Percentiles rank a stretch among this genome's conserved stretches.
These are phyloP conservation scores for Drosophila kurseongensis DNA, from an alignment of 1,140 invertebrate species.

Conservation along the genomic window DNA sequence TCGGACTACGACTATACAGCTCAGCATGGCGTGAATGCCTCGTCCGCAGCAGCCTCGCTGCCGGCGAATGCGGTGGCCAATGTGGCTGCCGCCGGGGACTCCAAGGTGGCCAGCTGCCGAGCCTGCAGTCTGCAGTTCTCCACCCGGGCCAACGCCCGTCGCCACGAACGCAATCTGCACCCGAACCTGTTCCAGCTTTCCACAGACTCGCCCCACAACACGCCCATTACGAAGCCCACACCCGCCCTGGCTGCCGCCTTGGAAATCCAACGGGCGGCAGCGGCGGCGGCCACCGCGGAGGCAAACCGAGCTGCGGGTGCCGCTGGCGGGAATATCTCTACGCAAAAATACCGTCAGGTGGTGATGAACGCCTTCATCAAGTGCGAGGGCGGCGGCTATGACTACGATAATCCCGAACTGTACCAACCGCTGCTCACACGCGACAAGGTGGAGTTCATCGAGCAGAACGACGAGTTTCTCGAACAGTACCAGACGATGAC, in stretches of 20 bases:
- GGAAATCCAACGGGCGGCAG: conserved; percentile 72
- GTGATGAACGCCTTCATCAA: conserved; percentile 81
- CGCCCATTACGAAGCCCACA: conserved; percentile 75
- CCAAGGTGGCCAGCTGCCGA: conserved; percentile 77
- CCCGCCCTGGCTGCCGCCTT: conserved; percentile 72
- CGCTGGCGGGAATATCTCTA: conserved; percentile 68
- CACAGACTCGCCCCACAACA: conserved; percentile 73
- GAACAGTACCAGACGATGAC: conserved; percentile 84
- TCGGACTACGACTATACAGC: conserved; percentile 72
- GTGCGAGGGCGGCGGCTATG: conserved; percentile 73
- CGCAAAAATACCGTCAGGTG: conserved; percentile 76
- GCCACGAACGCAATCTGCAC: conserved; percentile 83
- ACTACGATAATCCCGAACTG: conserved; percentile 82
- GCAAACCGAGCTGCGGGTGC: conserved; percentile 58
- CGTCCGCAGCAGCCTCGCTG: conserved; percentile 48
- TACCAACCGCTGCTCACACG: conserved; percentile 73
- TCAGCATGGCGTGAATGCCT: conserved; percentile 67
- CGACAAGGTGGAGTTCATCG: conserved; percentile 80
- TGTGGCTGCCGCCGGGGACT: conserved; percentile 67
- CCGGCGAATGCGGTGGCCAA: conserved; percentile 68
- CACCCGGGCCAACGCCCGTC: conserved; percentile 82
- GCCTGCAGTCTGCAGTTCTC: conserved; percentile 83
- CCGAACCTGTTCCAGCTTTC: conserved; percentile 81
- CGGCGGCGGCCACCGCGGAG: conserved; percentile 64
- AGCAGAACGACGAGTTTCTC: conserved; percentile 78